phyloP scores from a whole-genome alignment of 2,888 invertebrate species.

The Lepidocyrtoides sp. region DNA sequence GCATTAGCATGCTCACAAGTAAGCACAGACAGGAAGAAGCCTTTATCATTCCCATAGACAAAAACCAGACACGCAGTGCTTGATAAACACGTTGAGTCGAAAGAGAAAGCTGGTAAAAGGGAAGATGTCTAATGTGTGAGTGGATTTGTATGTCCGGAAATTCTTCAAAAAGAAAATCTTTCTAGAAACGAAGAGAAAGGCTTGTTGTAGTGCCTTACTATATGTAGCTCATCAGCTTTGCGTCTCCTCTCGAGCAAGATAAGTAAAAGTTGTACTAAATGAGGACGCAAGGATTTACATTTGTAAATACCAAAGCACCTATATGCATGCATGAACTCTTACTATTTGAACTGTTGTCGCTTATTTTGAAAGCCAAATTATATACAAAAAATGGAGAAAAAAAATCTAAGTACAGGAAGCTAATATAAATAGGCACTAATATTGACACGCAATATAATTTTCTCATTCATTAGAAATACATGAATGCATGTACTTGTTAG shows the following conservation, averaged over 20 bases:
- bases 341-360: not conserved
- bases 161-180: slow-evolving; percentile 25
- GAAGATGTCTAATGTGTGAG: slow-evolving; percentile 4
- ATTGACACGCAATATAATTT: too few species aligned
- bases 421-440: too few species aligned
- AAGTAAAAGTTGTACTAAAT: slow-evolving; percentile 62
- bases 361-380: too few species aligned
- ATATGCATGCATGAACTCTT: slow-evolving; percentile 14
- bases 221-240: not conserved
- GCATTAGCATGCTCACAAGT: slow-evolving; percentile 39
- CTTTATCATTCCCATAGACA: slow-evolving; percentile 23
- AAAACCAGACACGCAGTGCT: not conserved
- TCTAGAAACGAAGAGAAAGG: not conserved
- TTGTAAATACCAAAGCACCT: too few species aligned
- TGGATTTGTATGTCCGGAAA: slow-evolving; percentile 60
- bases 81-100: slow-evolving; percentile 47
- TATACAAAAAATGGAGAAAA: too few species aligned
- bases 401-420: too few species aligned
- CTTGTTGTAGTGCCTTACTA: slow-evolving; percentile 1
- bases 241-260: slow-evolving; percentile 42
- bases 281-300: slow-evolving; percentile 62
- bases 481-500: too few species aligned
- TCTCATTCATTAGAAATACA: too few species aligned
- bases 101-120: not conserved
- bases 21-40: slow-evolving; percentile 25